A percentile compares a stretch with the other conserved stretches of the same genome.
These are phyloP conservation scores for Simalia tracyae DNA, from an alignment of 2,797 vertebrate species.

Conservation along the genomic window DNA sequence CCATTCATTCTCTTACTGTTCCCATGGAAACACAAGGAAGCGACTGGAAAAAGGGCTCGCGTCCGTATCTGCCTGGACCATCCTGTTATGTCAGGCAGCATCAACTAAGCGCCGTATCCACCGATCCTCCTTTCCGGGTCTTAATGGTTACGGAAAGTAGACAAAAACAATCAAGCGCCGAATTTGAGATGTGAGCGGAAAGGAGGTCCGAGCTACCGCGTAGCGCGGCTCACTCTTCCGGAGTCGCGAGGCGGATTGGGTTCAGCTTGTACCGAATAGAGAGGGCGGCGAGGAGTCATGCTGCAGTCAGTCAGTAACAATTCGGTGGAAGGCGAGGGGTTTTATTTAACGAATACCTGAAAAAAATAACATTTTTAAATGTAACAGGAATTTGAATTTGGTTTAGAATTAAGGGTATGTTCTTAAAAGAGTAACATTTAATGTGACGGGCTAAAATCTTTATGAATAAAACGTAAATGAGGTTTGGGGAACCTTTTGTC, in stretches of 20 bases:
- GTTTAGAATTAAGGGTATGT: neutral
- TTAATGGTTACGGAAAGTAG: neutral
- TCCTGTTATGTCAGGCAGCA: neutral
- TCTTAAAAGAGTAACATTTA: neutral
- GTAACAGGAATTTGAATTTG: neutral
- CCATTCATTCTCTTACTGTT: neutral
- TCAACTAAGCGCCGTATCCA: neutral
- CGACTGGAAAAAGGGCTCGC: neutral
- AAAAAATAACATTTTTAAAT: neutral
- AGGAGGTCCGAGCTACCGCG: neutral
- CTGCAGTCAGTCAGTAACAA: neutral
- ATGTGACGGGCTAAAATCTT: neutral
- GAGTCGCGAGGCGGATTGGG: neutral
- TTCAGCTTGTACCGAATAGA: neutral
- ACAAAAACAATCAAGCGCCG: neutral
- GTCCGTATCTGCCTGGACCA: neutral
- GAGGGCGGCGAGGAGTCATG: neutral
- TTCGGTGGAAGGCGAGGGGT: neutral
- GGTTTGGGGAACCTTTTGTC: neutral
- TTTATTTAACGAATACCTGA: neutral
- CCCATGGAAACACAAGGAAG: neutral
- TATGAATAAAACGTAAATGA: neutral
- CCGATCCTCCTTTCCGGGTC: neutral
- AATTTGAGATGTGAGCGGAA: neutral
- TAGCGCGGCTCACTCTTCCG: neutral